phyloP scores from a whole-genome alignment of 1,140 invertebrate species.

The Ips nitidus region DNA sequence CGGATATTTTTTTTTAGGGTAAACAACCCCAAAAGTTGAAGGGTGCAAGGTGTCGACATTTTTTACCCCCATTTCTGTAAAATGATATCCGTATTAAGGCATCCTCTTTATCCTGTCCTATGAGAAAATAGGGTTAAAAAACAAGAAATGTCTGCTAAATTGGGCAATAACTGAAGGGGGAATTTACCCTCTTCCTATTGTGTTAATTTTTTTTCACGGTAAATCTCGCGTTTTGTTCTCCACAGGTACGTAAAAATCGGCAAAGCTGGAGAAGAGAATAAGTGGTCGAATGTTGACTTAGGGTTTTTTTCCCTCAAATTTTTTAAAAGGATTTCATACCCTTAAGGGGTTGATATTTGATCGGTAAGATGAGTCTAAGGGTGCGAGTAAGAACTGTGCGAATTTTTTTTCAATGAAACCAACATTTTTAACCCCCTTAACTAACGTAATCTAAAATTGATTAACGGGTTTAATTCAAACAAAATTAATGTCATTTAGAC shows the following conservation, averaged over 20 bases:
- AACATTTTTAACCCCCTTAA: too few species aligned
- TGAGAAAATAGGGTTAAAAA: slow-evolving; percentile 40
- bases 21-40: slow-evolving; percentile 32
- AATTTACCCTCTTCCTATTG: slow-evolving; percentile 21
- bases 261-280: slow-evolving; percentile 25
- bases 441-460: too few species aligned
- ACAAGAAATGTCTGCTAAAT: slow-evolving; percentile 35
- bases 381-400: slow-evolving; percentile 19
- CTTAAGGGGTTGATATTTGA: slow-evolving; percentile 23
- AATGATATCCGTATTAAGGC: slow-evolving; percentile 42
- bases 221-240: slow-evolving; percentile 24
- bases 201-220: slow-evolving; percentile 32
- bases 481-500: too few species aligned
- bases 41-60: slow-evolving; percentile 32
- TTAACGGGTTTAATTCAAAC: too few species aligned
- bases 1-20: slow-evolving; percentile 28
- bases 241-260: slow-evolving; percentile 18
- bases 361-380: slow-evolving; percentile 7
- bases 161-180: slow-evolving; percentile 36
- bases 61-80: slow-evolving; percentile 41
- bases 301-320: slow-evolving; percentile 24
- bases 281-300: slow-evolving; percentile 32
- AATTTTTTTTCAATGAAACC: slow-evolving; percentile 3
- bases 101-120: slow-evolving; percentile 31
- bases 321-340: slow-evolving; percentile 25